Conservation (phyloP, 1,140 invertebrate genomes). For the Drosophila oshimai region DNA sequence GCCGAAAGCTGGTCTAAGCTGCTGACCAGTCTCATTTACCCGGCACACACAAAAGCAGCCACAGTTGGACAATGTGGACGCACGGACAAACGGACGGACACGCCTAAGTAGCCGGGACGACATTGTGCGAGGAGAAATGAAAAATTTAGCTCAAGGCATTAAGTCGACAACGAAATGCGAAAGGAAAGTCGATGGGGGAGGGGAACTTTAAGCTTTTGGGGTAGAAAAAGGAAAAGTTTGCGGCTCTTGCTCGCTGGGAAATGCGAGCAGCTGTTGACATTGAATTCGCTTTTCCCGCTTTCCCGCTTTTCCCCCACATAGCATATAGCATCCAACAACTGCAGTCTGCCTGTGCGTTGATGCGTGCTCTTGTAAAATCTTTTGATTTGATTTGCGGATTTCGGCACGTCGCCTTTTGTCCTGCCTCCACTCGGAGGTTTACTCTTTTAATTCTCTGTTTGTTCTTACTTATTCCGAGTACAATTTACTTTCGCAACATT, state of each 20-base stretch:
- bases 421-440: slow-evolving; percentile 31
- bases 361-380: slow-evolving; percentile 71
- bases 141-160: slow-evolving; percentile 65
- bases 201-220: slow-evolving; percentile 58
- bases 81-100: slow-evolving; percentile 10
- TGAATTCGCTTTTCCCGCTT: slow-evolving; percentile 50
- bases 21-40: slow-evolving; percentile 59
- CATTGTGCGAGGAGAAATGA: slow-evolving; percentile 56
- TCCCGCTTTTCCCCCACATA: background rate
- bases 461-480: slow-evolving; percentile 56
- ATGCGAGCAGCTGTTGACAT: slow-evolving; percentile 75
- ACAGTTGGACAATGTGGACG: slow-evolving; percentile 21
- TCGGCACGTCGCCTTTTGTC: slow-evolving; percentile 52
- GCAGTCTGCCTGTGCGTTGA: slow-evolving; percentile 33
- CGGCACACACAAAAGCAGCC: slow-evolving; percentile 7
- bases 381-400: slow-evolving; percentile 75
- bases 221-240: slow-evolving; percentile 13
- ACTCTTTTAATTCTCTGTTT: slow-evolving; percentile 73
- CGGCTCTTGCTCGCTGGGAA: slow-evolving; percentile 47
- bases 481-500: slow-evolving; percentile 57
- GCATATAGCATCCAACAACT: background rate
- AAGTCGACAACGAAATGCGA: slow-evolving; percentile 57
- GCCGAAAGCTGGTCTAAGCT: slow-evolving; percentile 44
- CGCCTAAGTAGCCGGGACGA: slow-evolving; percentile 54
- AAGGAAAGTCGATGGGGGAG: slow-evolving; percentile 10